Evolutionary conservation across 1,140 invertebrate species (phyloP).

Genomic region (Drosophila persimilis): DNA sequence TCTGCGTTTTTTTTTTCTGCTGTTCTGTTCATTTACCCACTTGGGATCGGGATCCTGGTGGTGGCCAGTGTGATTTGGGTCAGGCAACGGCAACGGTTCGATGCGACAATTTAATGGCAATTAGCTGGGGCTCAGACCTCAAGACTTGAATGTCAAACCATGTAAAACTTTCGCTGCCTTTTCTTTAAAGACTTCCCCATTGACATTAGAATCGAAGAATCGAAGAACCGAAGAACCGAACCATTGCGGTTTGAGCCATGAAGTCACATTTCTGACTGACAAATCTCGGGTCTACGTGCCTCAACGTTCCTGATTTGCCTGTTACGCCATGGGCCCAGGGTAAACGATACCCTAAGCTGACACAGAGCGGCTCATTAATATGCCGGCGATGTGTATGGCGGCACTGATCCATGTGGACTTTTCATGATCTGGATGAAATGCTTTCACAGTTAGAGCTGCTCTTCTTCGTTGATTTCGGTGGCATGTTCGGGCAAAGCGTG

Average conservation of each 20-base stretch:
- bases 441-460: slow-evolving; percentile 64
- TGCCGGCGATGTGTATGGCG: slow-evolving; percentile 32
- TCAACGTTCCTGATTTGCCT: slow-evolving; percentile 27
- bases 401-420: slow-evolving; percentile 45
- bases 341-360: slow-evolving; percentile 18
- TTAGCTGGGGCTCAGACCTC: slow-evolving; percentile 27
- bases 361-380: slow-evolving; percentile 56
- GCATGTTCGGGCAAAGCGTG: slow-evolving; percentile 40
- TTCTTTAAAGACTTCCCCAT: too few relatives aligned
- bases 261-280: slow-evolving; percentile 40
- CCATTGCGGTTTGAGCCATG: background rate
- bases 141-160: slow-evolving; percentile 41
- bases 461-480: slow-evolving; percentile 35
- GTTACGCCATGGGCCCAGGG: slow-evolving; percentile 33
- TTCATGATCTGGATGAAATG: slow-evolving; percentile 53
- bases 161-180: slow-evolving; percentile 31
- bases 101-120: slow-evolving; percentile 50
- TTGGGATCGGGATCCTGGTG: slow-evolving; percentile 25
- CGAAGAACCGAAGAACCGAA: background rate
- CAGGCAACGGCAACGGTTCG: slow-evolving; percentile 46
- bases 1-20: too few relatives aligned
- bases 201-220: slow-evolving; percentile 6
- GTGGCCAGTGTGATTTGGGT: slow-evolving; percentile 45
- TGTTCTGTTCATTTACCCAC: slow-evolving; percentile 7
- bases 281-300: slow-evolving; percentile 64